A percentile compares a stretch with the other conserved stretches of the same genome.
Evolutionary conservation across 1,140 invertebrate species (phyloP).

Genomic region (Homalodisca vitripennis): DNA sequence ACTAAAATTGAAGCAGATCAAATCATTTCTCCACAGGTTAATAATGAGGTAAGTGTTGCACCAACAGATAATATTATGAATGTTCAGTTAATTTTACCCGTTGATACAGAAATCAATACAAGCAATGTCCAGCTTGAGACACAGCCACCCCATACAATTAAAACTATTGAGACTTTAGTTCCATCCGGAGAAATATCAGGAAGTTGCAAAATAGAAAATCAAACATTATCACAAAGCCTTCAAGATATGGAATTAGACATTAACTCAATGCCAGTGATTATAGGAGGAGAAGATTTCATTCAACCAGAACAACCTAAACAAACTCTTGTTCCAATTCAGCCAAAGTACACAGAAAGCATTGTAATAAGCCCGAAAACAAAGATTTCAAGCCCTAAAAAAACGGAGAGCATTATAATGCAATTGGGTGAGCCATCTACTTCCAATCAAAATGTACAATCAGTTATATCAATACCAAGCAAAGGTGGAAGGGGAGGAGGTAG

Average conservation of each 20-base stretch:
- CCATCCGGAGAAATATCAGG: background rate
- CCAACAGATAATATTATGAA: background rate
- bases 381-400: background rate
- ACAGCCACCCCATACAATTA: background rate
- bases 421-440: background rate
- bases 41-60: background rate
- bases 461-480: slow-evolving; percentile 19
- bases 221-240: slow-evolving; percentile 30
- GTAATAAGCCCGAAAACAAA: slow-evolving; percentile 14
- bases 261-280: slow-evolving; percentile 69
- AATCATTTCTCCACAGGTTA: no score
- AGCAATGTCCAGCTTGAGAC: background rate
- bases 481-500: slow-evolving; percentile 5
- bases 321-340: slow-evolving; percentile 3
- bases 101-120: no score
- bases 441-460: slow-evolving; percentile 6
- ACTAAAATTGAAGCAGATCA: background rate
- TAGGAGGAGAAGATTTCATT: slow-evolving; percentile 59
- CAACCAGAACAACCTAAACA: slow-evolving; percentile 16
- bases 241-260: slow-evolving; percentile 68
- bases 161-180: slow-evolving; percentile 9
- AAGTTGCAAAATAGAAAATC: background rate
- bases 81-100: background rate
- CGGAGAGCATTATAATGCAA: slow-evolving; percentile 1
- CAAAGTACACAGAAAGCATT: slow-evolving; percentile 14